Base-by-base conservation (phyloP, 2,797 vertebrate species). In the Manis crassicaudata region DNA sequence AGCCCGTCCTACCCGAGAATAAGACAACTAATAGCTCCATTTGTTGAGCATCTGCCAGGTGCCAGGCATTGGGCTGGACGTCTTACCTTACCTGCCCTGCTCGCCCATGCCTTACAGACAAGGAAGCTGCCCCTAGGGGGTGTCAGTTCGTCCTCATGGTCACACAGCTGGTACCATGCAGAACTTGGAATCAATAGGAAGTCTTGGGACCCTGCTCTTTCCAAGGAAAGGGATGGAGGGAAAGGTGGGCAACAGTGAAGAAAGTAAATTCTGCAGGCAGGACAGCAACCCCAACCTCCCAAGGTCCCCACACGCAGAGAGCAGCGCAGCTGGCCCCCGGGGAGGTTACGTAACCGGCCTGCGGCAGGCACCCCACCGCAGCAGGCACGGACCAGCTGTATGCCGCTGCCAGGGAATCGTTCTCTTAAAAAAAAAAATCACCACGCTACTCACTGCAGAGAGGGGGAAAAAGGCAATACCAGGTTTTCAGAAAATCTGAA, bases 401-500 rank as follows among this genome's bases (percentile, higher is more conserved):
- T 50, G 58, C 21, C 0, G 4, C 86, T 29, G 11, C 67, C 88
- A 4, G 27, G 7, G 0, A 94, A 86, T 37, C 37, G 13, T 73
- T 79, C 60, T 67, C 40, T 82, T 75, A 40, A 75, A 72, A 32
- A n/a, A 29, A 79, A 70, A 89, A 90, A 82, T 13, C 35, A 68
- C n/a, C 23, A 16, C 0, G 0, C 52, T 93, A 73, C 68, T 95
- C 72, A 82, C 52, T 85, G 87, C 75, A 67, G 56, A 94, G 50
- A 20, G 32, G 82, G 25, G 50, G 63, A 81, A 79, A 75, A 86
- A 81, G 27, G 65, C 68, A 68, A 35, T 90, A 79, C 32, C 7
- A 1, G 92, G 68, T 62, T 90, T 89, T 94, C 75, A 85, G 79
- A 92, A 93, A 79, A 54, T 88, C 77, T 92, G 88, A 79, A 92